Conservation (phyloP, 2,888 invertebrate species). For the Axea sp. region DNA sequence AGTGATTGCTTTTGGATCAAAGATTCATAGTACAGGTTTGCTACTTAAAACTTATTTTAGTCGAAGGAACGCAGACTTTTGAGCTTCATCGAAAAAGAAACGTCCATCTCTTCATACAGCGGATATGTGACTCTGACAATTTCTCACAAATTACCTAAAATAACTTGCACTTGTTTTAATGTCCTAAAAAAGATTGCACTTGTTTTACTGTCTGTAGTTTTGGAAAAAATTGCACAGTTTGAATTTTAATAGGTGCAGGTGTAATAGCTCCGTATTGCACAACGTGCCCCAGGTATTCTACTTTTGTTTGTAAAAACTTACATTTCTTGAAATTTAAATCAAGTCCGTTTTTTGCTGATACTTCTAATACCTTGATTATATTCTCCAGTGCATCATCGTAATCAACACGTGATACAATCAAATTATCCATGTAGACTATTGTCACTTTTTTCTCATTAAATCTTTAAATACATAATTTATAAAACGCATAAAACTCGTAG, state of each 20-base stretch:
- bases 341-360: background rate
- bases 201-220: background rate
- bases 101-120: background rate
- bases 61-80: background rate
- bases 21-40: background rate
- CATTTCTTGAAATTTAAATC: background rate
- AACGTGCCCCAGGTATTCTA: background rate
- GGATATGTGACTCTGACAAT: background rate
- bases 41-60: background rate
- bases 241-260: background rate
- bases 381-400: background rate
- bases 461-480: background rate
- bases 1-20: background rate
- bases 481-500: too few relatives aligned
- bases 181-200: background rate
- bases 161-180: background rate
- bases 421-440: background rate
- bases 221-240: background rate
- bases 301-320: background rate
- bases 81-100: background rate
- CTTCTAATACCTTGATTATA: background rate
- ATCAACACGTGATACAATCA: background rate
- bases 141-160: background rate
- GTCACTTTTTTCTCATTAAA: background rate
- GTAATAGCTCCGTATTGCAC: background rate